phyloP scores from a whole-genome alignment of 2,888 invertebrate genomes.

The Plebejus argus region DNA sequence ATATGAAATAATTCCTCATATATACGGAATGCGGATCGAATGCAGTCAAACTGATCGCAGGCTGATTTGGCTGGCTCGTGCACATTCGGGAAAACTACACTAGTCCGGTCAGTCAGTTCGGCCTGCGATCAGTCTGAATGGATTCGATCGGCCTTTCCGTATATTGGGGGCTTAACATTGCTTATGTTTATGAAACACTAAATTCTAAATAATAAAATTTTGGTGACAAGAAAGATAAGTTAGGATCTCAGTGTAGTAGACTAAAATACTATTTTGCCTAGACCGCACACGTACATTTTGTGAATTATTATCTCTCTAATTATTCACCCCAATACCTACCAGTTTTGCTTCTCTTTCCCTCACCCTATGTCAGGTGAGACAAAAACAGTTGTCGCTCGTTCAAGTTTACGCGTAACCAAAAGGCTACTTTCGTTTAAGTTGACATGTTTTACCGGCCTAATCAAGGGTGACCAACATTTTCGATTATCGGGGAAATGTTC shows the following conservation, averaged over 20 bases:
- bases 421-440: conserved; percentile 23
- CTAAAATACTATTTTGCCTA: not conserved
- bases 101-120: no score
- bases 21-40: no score
- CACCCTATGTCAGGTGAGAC: not conserved
- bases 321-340: conserved; percentile 6
- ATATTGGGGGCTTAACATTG: not conserved
- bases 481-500: not conserved
- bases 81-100: no score
- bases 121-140: not conserved
- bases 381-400: conserved; percentile 11
- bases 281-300: not conserved
- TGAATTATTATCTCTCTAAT: conserved; percentile 10
- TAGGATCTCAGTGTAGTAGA: not conserved
- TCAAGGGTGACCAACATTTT: conserved; percentile 21
- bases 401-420: conserved; percentile 16
- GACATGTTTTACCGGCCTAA: conserved; percentile 17
- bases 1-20: no score
- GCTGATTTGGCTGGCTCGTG: no score
- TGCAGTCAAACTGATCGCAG: no score
- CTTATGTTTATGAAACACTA: no score
- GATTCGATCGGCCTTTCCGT: not conserved
- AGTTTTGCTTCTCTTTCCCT: not conserved
- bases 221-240: not conserved
- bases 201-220: no score